Base-by-base conservation (phyloP, 2,797 vertebrate species). In the Lithobates sylvaticus region DNA sequence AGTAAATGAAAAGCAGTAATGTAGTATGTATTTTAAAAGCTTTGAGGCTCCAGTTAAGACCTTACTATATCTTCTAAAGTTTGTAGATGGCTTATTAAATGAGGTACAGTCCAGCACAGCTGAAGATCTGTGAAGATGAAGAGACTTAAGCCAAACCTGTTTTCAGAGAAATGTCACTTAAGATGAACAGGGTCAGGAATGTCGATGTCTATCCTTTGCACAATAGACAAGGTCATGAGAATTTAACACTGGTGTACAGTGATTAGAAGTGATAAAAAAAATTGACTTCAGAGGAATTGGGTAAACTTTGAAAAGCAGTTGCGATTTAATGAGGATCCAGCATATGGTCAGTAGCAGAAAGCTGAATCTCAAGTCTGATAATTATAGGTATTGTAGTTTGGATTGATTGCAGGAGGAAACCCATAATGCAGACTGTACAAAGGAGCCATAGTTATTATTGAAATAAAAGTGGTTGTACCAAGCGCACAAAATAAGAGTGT, bases 271-370 rank as follows among this genome's bases (percentile, higher is more conserved):
- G 5, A n/a, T 65, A 65, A 76, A 71, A 78, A 65, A 81, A 76
- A 36, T 70, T 76, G 75, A 77, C 77, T 85, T 75, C n/a, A 61
- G n/a, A 42, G 78, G 64, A 81, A 70, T 61, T 76, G 81, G 26
- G 47, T 44, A 39, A 86, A 81, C 84, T 44, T 81, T 81, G 78
- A 81, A 81, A 75, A 64, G 29, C 16, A 64, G 64, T 81, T 64
- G n/a, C 76, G 16, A 86, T 70, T 86, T 81, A 81, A 81, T 86
- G 78, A 76, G 67, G 71, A 64, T 34, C 6, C 32, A 81, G 61
- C 73, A 71, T 70, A 47, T 76, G 26, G 64, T 81, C 15, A 54
- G 77, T 58, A 73, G 23, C 32, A 10, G 68, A 72, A 69, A 64
- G n/a, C 10, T 58, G 42, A 47, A 84, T 75, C 34, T 85, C 26